These are phyloP conservation scores for Mimumesa dahlbomi DNA, from an alignment of 2,888 invertebrate genomes.

Conservation along the genomic window DNA sequence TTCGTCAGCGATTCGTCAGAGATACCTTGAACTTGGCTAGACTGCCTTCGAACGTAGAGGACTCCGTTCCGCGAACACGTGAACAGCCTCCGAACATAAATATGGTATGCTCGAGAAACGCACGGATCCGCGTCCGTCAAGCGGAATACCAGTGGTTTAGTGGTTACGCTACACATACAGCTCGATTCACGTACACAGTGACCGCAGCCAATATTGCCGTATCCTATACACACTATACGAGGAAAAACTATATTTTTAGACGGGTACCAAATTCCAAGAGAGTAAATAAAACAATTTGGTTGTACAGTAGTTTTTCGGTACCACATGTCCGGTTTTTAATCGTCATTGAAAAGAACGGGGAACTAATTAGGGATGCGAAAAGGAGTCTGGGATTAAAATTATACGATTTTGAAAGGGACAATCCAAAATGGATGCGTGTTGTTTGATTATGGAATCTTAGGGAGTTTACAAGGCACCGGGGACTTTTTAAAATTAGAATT, in stretches of 20 bases:
- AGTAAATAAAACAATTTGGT: no score
- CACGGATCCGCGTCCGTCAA: conserved; percentile 7
- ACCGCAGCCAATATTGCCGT: background rate
- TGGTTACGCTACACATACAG: conserved; percentile 7
- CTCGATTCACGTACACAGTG: background rate
- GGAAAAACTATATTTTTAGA: background rate
- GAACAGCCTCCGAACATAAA: background rate
- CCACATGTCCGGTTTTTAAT: no score
- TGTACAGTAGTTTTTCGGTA: no score
- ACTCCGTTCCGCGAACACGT: background rate
- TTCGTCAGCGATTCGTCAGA: conserved; percentile 2
- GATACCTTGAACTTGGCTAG: background rate
- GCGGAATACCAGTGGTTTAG: conserved; percentile 24
- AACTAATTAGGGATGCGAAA: no score
- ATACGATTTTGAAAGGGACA: no score
- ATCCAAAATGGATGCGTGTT: no score
- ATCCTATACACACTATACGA: background rate
- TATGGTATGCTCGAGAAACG: background rate
- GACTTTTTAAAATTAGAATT: no score
- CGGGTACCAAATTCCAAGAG: no score
- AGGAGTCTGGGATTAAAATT: no score
- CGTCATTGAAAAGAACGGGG: no score
- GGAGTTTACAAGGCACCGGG: no score
- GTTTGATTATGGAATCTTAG: no score
- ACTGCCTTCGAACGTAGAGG: background rate